Evolutionary conservation across 2,797 vertebrate genomes (phyloP).

Genomic region (Gallinago stenura): DNA sequence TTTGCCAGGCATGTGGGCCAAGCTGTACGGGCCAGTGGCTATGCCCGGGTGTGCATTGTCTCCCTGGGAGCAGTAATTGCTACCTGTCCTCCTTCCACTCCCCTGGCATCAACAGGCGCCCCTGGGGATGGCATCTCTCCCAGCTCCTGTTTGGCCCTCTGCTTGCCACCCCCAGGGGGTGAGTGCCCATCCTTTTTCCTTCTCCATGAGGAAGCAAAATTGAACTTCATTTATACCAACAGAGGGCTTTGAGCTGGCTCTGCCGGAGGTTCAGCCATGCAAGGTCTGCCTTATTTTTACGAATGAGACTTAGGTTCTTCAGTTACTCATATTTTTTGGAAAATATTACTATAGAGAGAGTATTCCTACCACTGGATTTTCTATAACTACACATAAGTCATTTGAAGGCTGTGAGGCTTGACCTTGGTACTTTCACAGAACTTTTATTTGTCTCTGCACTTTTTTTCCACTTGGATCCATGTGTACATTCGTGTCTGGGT

Average conservation of each 20-base stretch:
- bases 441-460: background rate
- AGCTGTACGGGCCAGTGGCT: background rate
- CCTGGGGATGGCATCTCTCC: background rate
- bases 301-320: background rate
- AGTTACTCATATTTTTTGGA: background rate
- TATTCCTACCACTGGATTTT: background rate
- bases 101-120: background rate
- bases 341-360: background rate
- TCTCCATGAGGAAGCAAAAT: background rate
- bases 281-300: background rate
- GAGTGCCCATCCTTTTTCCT: background rate
- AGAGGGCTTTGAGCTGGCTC: background rate
- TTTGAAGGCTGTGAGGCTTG: background rate
- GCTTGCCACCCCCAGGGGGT: background rate
- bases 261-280: background rate
- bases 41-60: background rate
- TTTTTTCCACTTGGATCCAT: background rate
- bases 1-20: background rate
- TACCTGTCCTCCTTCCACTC: fast-evolving
- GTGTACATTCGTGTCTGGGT: background rate
- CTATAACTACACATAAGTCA: fast-evolving
- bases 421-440: background rate
- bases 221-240: background rate
- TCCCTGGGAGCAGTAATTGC: background rate
- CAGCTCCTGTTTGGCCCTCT: background rate